Evolutionary conservation across 23 tunicate species (phyloP), one percentile per base, ranked within the genome.

Genomic region (Ascidia mentula): DNA sequence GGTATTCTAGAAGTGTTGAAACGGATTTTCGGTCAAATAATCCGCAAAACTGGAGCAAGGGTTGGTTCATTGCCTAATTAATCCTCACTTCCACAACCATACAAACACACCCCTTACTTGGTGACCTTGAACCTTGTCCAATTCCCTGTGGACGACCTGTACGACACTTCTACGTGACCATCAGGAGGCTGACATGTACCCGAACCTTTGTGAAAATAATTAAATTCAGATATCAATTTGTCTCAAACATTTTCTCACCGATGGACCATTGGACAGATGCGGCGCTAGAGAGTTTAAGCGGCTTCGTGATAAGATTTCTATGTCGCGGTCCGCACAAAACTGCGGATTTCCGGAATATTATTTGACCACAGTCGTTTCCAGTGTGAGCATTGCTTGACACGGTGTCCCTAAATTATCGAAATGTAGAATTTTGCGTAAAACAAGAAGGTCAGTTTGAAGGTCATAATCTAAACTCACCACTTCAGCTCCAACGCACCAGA

Each of bases 331-430:
- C 81, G 76, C 89, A 90, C 32, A 90, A 90, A 26, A 81, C 83
- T 24, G 96, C 89, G 28, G 96, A 61, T 20, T 90, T 90, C 6
- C 87, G 86, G 40, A 61, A 82, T 40, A 45, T 75, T 5, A 90
- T 40, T 38, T 82, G 74, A 0, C 96, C 76, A 8, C 89, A 84
- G 28, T 65, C 53, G 28, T 34, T 18, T 22, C 37, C 70, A 8
- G 69, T 24, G 18, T 22, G 72, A 1, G 80, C 86, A 24, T 86
- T 89, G 34, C 24, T 72, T 1, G 46, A 45, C 20, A 76, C 85
- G 22, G 78, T 32, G 31, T 72, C 59, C 96, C 96, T 90, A 6
- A 53, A 5, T 20, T 53, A 5, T 53, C 24, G 65, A 53, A 3
- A 53, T 53, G 7, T 53, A n/a, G n/a, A n/a, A n/a, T n/a, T n/a